These are phyloP conservation scores for Sarcoramphus papa DNA, from an alignment of 2,797 vertebrate species.

Conservation along the genomic window DNA sequence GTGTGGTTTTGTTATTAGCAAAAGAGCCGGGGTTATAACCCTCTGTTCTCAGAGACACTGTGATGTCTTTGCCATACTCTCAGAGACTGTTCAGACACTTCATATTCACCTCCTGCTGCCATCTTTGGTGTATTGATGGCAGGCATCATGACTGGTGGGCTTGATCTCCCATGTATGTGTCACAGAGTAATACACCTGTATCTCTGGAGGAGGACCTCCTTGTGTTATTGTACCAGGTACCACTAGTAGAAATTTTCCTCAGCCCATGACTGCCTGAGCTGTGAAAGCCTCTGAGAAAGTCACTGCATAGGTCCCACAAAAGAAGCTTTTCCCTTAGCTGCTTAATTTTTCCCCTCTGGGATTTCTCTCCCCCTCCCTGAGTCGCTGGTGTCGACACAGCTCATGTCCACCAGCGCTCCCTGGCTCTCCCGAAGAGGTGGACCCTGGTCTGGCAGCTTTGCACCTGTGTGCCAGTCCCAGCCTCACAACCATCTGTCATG, in stretches of 20 bases:
- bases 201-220: neutral
- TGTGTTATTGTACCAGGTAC: neutral
- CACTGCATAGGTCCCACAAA: neutral
- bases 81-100: neutral
- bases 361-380: neutral
- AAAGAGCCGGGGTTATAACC: neutral
- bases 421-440: neutral
- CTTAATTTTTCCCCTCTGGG: neutral
- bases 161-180: neutral
- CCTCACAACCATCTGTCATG: neutral
- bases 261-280: neutral
- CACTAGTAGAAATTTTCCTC: neutral
- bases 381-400: neutral
- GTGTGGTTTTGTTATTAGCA: neutral
- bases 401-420: neutral
- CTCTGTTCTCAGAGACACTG: neutral
- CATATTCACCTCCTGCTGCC: neutral
- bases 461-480: neutral
- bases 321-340: neutral
- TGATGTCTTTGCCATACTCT: neutral
- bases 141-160: neutral
- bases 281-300: neutral
- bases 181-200: neutral
- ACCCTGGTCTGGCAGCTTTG: neutral
- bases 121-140: neutral